Conservation (phyloP, 2,888 invertebrate species). For the Drosophila longiperda region DNA sequence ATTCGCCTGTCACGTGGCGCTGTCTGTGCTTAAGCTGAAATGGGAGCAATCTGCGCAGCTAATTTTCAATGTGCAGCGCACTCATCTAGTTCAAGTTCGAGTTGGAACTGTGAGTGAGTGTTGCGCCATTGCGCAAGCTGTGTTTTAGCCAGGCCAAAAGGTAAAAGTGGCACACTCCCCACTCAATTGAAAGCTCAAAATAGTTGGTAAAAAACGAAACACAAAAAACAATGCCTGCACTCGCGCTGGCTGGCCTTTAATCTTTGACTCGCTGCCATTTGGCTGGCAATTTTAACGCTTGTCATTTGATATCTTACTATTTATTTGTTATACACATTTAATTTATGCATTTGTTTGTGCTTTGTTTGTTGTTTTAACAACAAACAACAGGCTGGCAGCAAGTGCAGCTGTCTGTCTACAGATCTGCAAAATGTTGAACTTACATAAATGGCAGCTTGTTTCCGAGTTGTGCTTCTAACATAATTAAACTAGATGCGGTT, state of each 20-base stretch:
- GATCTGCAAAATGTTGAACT: conserved; percentile 74
- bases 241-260: conserved; percentile 58
- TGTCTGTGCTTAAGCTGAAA: conserved; percentile 55
- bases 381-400: conserved; percentile 34
- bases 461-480: conserved; percentile 11
- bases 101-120: conserved; percentile 45
- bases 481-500: conserved; percentile 14
- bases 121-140: neutral
- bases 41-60: conserved; percentile 70
- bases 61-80: conserved; percentile 66
- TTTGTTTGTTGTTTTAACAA: conserved; percentile 54
- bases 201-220: conserved; percentile 2
- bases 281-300: conserved; percentile 64
- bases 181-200: conserved; percentile 7
- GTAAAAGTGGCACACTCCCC: conserved; percentile 55
- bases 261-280: conserved; percentile 49
- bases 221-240: conserved; percentile 6
- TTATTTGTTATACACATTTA: conserved; percentile 44
- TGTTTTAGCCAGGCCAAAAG: conserved; percentile 43
- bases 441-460: conserved; percentile 78
- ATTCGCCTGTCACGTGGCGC: conserved; percentile 74
- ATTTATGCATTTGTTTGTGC: conserved; percentile 63
- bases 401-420: conserved; percentile 34
- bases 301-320: conserved; percentile 70
- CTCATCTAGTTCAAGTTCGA: conserved; percentile 75